A percentile compares a stretch with the other conserved stretches of the same genome.
These are phyloP conservation scores for Caracal caracal DNA, from an alignment of 2,113 vertebrate genomes.

Conservation along the genomic window DNA sequence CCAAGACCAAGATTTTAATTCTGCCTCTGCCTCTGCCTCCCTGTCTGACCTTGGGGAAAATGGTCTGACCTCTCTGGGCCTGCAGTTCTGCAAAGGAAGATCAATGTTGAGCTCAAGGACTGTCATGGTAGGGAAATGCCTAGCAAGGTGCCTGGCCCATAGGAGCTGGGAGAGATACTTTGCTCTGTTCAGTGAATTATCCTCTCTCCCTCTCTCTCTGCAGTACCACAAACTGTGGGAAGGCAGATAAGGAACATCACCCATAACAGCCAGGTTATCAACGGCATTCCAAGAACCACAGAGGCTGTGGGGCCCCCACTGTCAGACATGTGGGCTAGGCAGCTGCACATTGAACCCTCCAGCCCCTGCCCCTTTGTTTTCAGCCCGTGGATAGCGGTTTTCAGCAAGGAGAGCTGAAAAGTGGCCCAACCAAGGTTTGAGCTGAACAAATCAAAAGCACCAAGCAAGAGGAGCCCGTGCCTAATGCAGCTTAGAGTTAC, in stretches of 20 bases:
- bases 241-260: not conserved
- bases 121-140: rapidly evolving
- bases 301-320: not conserved
- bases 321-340: not conserved
- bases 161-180: not conserved
- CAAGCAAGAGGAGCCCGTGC: not conserved
- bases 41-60: not conserved
- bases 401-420: not conserved
- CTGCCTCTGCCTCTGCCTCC: not conserved
- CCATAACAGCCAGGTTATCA: not conserved
- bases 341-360: not conserved
- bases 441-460: not conserved
- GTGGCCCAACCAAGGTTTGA: not conserved
- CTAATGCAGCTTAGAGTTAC: not conserved
- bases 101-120: not conserved
- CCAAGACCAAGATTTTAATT: slow-evolving; percentile 2
- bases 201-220: not conserved
- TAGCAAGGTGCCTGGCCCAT: not conserved
- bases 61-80: not conserved
- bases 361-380: not conserved
- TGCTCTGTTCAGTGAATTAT: not conserved
- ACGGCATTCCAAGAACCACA: not conserved
- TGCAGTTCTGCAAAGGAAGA: not conserved
- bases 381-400: not conserved
- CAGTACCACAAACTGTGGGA: not conserved